phyloP scores from a whole-genome alignment of 92 coral and sea anemone genomes.

The Ricordea florida region DNA sequence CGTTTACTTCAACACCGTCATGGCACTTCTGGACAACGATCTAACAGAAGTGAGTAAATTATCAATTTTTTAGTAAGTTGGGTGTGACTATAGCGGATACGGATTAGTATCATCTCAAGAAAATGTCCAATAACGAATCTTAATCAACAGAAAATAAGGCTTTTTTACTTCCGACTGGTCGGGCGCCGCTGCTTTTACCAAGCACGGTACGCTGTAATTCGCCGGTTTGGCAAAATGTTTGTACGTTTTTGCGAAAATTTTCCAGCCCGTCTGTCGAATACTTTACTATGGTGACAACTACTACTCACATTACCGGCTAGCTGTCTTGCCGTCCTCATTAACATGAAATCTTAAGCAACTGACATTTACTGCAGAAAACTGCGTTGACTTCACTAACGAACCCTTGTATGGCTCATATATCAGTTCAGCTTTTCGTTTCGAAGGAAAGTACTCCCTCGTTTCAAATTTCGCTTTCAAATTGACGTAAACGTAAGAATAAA shows the following conservation, averaged over 20 bases:
- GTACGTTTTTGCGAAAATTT: too few relatives aligned
- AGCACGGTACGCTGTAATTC: not conserved
- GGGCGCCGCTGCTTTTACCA: not conserved
- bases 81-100: slow-evolving; percentile 16
- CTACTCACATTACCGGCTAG: too few relatives aligned
- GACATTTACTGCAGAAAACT: not conserved
- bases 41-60: too few relatives aligned
- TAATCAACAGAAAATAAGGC: slow-evolving; percentile 14
- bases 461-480: not conserved
- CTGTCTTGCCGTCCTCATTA: not conserved
- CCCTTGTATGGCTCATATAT: not conserved
- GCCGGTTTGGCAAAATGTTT: too few relatives aligned
- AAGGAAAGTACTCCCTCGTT: not conserved
- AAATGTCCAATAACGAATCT: slow-evolving; percentile 7
- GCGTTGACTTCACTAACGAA: not conserved
- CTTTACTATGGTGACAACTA: too few relatives aligned
- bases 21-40: too few relatives aligned
- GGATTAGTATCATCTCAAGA: not conserved
- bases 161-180: not conserved
- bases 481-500: not conserved
- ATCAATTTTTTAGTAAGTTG: slow-evolving; percentile 24
- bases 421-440: not conserved
- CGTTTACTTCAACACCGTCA: too few relatives aligned
- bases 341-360: not conserved
- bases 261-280: too few relatives aligned